Base-by-base conservation (phyloP, 2,888 invertebrate genomes). In the Aphidius colemani region DNA sequence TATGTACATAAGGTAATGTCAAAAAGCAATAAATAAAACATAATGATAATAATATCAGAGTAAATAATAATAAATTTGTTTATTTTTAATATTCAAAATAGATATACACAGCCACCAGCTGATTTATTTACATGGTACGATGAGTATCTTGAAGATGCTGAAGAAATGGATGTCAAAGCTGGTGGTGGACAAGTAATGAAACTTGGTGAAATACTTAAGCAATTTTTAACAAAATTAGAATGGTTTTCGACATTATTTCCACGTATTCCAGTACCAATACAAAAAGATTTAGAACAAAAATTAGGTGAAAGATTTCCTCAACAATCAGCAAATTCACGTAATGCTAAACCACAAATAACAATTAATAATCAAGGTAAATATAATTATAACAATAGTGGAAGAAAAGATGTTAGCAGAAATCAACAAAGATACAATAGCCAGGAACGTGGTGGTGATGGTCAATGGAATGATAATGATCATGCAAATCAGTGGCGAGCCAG, bases 171-270 rank as follows among this genome's bases (percentile, higher is more conserved):
- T 81, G 97, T 97, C 0, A 95, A 98, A 81, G 98, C 99, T 11
- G 99, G 99, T 10, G 96, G 98, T 51, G 98, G 98, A 9, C 95
- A 96, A 82, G 85, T 86, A 63, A 93, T 97, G 86, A 92, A 92
- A 30, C 92, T 99, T 64, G 99, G 99, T 0, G 93, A 94, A 72
- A 91, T 98, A 85, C 86, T 94, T 11, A 88, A 95, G 50, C 95
- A 96, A 81, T 95, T 95, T 88, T 86, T 98, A 61, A 91, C 94
- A 65, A 97, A 98, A 81, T 85, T 99, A 64, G 99, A 99, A 81
- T 99, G 99, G 98, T 99, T 97, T 84, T 95, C 95, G 50, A 99
- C 99, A 0, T 86, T 99, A 13, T 99, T 99, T 81, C 99, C 99
- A 0, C 88, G 99, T 71, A 98, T 99, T 82, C 99, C 99, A 0